Evolutionary conservation across 2,113 vertebrate species (phyloP), one percentile per base, ranked within the genome.

Genomic region (Oophaga pumilio): DNA sequence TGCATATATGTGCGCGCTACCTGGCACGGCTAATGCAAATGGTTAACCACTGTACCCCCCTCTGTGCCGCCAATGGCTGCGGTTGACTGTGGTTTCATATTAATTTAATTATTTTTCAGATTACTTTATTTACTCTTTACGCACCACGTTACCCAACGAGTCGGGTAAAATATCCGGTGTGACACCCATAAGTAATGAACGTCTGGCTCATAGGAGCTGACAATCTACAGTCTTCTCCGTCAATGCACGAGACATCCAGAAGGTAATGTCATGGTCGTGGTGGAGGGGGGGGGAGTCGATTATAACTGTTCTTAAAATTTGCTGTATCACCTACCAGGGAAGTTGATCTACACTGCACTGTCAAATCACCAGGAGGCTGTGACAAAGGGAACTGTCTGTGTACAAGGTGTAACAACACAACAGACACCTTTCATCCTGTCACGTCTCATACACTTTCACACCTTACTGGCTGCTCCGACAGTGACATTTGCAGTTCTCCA

Each of bases 341-440:
- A 94, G 93, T 88, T 90, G 94, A 95, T 94, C 91, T 88, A 89
- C 93, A 83, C 94, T 94, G 94, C 93, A 79, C 94, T 95, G 94
- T 95, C 95, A 93, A 94, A 95, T 92, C 94, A 94, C 91, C 93
- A 90, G 95, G 94, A 93, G 94, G 92, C 93, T 93, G 93, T 90
- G 94, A 95, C 94, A 95, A 95, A 93, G 93, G 92, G 93, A 93
- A 91, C 94, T 91, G 90, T 92, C 85, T 82, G 77, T 93, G 94
- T 94, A 93, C 94, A 94, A 92, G 93, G 94, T 91, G 93, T 94
- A 95, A 93, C 95, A 94, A 94, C 93, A 93, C 92, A 93, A 92
- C 93, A 96, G 94, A 97, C 96, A 97, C 96, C 95, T 97, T 96
- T 93, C 95, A 94, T 95, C 95, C 95, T 97, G 95, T 95, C 96